Evolutionary conservation across 2,888 invertebrate species (phyloP).

Genomic region (Calliscelio sp.): DNA sequence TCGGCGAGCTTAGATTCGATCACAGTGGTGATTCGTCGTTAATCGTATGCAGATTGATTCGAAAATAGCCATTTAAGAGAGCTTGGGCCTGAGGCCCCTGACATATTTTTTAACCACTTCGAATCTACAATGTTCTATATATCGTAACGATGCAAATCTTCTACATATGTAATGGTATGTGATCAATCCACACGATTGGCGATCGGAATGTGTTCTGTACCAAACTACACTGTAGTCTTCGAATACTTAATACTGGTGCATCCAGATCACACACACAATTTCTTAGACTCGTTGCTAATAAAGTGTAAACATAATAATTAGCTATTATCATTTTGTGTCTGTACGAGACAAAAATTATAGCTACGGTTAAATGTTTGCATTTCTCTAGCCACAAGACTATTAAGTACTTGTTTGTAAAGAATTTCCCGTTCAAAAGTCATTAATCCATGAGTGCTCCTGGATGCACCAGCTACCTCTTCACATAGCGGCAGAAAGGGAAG

Average conservation of each 20-base stretch:
- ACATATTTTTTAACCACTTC: constrained; percentile 85
- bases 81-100: constrained; percentile 82
- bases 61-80: constrained; percentile 82
- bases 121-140: constrained; percentile 81
- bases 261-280: constrained; percentile 67
- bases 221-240: constrained; percentile 76
- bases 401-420: constrained; percentile 32
- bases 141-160: constrained; percentile 77
- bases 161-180: constrained; percentile 74
- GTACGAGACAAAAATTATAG: too few species aligned
- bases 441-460: constrained; percentile 65
- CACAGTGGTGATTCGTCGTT: constrained; percentile 76
- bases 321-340: too few species aligned
- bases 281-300: constrained; percentile 30
- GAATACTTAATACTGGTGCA: constrained; percentile 77
- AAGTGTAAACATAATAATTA: too few species aligned
- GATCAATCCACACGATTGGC: constrained; percentile 72
- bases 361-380: constrained; percentile 22
- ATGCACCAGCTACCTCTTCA: constrained; percentile 73
- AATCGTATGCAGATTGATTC: constrained; percentile 74
- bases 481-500: constrained; percentile 72
- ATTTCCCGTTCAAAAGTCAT: constrained; percentile 16
- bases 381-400: constrained; percentile 40
- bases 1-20: constrained; percentile 63
- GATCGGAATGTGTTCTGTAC: constrained; percentile 78